phyloP scores from a whole-genome alignment of 2,113 vertebrate species.

The Boleophthalmus pectinirostris region DNA sequence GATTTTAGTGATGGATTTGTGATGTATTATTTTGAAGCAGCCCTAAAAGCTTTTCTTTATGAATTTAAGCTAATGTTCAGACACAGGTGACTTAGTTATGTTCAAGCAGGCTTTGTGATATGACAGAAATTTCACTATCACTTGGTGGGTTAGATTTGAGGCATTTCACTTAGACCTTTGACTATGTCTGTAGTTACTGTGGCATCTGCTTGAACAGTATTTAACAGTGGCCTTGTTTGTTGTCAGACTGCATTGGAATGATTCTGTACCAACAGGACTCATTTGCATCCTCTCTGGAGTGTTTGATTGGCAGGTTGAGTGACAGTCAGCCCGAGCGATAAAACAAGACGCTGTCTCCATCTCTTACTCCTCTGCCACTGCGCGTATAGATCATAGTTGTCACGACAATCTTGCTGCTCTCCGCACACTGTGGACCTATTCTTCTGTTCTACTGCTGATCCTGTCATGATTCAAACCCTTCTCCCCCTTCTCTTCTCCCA shows the following conservation, averaged over 20 bases:
- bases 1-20: too few species aligned
- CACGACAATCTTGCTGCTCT: constrained; percentile 71
- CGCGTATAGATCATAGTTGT: constrained; percentile 73
- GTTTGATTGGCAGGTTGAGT: constrained; percentile 62
- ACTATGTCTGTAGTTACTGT: not conserved
- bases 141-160: not conserved
- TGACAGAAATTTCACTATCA: not conserved
- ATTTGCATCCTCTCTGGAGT: constrained; percentile 37
- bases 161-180: not conserved
- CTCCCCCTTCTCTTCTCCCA: constrained; percentile 41
- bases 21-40: too few species aligned
- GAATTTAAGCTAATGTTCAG: not conserved
- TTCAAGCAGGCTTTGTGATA: not conserved
- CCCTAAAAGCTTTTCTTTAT: too few species aligned
- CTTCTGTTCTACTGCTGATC: constrained; percentile 75
- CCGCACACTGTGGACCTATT: constrained; percentile 67
- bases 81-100: not conserved
- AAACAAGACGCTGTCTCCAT: constrained; percentile 62
- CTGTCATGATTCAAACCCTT: constrained; percentile 68
- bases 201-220: not conserved
- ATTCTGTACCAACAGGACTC: constrained; percentile 11
- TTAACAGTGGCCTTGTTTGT: constrained; percentile 10
- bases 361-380: constrained; percentile 61
- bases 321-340: constrained; percentile 61
- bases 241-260: not conserved